These are phyloP conservation scores for Semnornis frantzii DNA, from an alignment of 2,113 vertebrate species.

Conservation along the genomic window DNA sequence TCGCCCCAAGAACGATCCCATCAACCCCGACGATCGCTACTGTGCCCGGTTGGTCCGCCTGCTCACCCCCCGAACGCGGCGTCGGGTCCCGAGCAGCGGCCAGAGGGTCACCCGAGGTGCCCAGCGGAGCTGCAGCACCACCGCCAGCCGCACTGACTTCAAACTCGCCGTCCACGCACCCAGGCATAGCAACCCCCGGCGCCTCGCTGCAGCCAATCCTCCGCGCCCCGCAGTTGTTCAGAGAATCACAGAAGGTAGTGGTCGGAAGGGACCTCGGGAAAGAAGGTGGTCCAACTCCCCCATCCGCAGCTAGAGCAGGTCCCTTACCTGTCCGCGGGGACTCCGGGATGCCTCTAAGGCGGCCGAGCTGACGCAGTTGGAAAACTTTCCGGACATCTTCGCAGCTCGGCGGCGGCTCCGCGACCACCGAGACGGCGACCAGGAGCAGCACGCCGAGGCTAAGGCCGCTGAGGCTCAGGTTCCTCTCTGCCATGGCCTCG, in stretches of 20 bases:
- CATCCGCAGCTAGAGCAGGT: too few species aligned
- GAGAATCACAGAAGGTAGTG: too few species aligned
- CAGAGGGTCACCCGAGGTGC: not conserved
- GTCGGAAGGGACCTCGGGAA: too few species aligned
- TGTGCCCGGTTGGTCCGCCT: too few species aligned
- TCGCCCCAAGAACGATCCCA: not conserved
- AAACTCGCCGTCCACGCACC: not conserved
- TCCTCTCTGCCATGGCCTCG: not conserved
- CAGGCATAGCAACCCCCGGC: too few species aligned
- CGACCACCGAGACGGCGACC: not conserved
- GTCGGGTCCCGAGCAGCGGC: not conserved
- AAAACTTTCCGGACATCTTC: slow-evolving; percentile 87
- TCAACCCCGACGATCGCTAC: too few species aligned
- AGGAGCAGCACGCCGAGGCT: not conserved
- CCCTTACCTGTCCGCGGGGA: slow-evolving; percentile 79
- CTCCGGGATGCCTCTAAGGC: slow-evolving; percentile 69
- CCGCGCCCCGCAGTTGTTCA: too few species aligned
- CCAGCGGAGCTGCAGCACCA: not conserved
- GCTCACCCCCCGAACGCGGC: not conserved
- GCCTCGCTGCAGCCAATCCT: not conserved
- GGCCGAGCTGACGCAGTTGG: slow-evolving; percentile 77
- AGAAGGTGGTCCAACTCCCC: too few species aligned
- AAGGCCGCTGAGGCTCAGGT: not conserved
- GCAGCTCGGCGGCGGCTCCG: slow-evolving; percentile 72
- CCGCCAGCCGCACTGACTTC: not conserved